Conservation (phyloP, 2,113 vertebrate species). For the Amphiprion percula region DNA sequence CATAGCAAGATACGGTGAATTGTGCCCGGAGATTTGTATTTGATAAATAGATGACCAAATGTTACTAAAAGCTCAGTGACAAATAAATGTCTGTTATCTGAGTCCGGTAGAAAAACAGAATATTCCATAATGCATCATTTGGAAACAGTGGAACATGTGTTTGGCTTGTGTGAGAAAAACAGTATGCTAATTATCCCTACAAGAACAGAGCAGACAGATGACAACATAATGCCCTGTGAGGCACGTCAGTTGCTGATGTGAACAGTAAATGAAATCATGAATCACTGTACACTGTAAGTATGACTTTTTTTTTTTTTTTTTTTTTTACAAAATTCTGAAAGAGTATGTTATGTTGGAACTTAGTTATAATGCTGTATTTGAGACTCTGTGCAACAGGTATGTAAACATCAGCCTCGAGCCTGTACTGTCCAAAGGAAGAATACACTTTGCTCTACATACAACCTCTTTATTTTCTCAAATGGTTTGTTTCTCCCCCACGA, state of each 20-base stretch:
- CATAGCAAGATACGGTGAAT: slow-evolving; percentile 2
- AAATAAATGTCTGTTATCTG: neutral
- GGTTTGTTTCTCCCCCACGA: neutral
- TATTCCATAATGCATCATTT: slow-evolving; percentile 24
- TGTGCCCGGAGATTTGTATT: slow-evolving; percentile 1
- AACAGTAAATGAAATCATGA: neutral
- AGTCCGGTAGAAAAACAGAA: slow-evolving; percentile 17
- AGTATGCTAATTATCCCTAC: neutral
- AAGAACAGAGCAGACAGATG: neutral
- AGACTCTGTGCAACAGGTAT: slow-evolving; percentile 37
- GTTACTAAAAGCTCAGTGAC: slow-evolving; percentile 9
- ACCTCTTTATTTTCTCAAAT: neutral
- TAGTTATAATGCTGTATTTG: neutral
- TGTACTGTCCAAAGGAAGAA: neutral
- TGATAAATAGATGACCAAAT: neutral
- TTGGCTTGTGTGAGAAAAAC: neutral
- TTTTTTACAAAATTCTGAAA: neutral
- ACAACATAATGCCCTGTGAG: neutral
- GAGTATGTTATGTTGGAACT: neutral
- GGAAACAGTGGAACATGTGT: slow-evolving; percentile 18
- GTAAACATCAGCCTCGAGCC: neutral
- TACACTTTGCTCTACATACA: neutral
- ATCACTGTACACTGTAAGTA: slow-evolving; percentile 8
- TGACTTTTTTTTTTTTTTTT: no score
- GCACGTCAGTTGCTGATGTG: neutral